Conservation (phyloP, 1,140 invertebrate species). For the Acyrthosiphon pisum region DNA sequence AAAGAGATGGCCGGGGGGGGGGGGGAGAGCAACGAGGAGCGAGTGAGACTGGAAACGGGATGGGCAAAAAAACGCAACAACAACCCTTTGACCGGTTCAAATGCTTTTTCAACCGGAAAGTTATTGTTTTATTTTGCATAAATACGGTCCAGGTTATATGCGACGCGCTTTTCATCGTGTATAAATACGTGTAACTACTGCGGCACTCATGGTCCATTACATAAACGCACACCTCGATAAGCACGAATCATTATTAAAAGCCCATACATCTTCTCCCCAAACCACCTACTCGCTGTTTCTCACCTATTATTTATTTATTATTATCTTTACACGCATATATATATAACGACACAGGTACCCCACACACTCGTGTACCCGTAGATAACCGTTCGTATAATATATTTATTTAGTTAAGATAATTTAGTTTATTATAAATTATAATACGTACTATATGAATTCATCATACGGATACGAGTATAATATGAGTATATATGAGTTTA, state of each 20-base stretch:
- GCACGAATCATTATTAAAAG: conserved; percentile 57
- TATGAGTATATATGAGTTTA: neutral
- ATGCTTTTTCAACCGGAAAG: conserved; percentile 55
- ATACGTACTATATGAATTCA: neutral
- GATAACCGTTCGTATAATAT: neutral
- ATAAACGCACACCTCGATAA: conserved; percentile 53
- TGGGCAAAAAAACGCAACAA: conserved; percentile 25
- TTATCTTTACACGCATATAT: neutral
- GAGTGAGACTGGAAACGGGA: neutral
- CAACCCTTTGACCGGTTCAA: conserved; percentile 55
- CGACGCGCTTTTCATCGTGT: conserved; percentile 54
- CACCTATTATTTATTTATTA: conserved; percentile 45
- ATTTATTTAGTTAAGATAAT: conserved; percentile 14
- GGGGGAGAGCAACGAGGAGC: neutral
- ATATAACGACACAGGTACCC: neutral
- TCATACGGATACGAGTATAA: neutral
- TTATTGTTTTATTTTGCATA: conserved; percentile 58
- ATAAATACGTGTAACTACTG: conserved; percentile 53
- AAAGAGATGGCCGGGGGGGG: neutral
- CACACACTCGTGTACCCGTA: neutral
- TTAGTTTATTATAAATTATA: conserved; percentile 25
- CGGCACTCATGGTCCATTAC: conserved; percentile 56
- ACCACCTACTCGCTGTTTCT: conserved; percentile 24
- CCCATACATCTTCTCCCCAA: conserved; percentile 50
- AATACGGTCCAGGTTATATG: conserved; percentile 54